Evolutionary conservation across 1,140 invertebrate species (phyloP).

Genomic region (Lepeophtheirus salmonis): DNA sequence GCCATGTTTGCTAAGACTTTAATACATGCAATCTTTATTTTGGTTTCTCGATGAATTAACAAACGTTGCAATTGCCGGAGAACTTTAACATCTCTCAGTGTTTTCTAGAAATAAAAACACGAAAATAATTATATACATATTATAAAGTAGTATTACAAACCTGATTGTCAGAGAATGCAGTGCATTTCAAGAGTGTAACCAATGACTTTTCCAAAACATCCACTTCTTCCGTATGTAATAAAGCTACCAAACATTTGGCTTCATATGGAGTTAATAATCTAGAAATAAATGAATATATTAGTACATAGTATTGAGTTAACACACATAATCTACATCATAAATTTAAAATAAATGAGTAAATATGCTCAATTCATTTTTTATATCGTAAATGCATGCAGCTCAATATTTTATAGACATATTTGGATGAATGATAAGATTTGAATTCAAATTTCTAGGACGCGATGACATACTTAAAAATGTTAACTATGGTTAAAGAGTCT

Average conservation of each 20-base stretch:
- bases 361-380: no score
- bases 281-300: not conserved
- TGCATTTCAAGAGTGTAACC: slow-evolving; percentile 35
- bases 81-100: not conserved
- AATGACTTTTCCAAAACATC: slow-evolving; percentile 33
- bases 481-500: no score
- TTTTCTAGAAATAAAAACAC: not conserved
- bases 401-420: no score
- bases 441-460: no score
- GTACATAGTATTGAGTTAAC: no score
- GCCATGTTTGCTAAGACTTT: not conserved
- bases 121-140: slow-evolving; percentile 8
- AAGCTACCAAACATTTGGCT: slow-evolving; percentile 33
- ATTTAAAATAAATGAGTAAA: no score
- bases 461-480: no score
- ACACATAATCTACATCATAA: no score
- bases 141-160: no score
- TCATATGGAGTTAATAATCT: slow-evolving; percentile 27
- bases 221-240: slow-evolving; percentile 33
- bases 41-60: not conserved
- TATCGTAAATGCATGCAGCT: no score
- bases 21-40: not conserved
- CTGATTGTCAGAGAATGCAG: slow-evolving; percentile 37
- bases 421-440: no score
- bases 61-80: not conserved